Conservation (phyloP, 2,797 vertebrate genomes). For the Dendrocincla tyrannina region DNA sequence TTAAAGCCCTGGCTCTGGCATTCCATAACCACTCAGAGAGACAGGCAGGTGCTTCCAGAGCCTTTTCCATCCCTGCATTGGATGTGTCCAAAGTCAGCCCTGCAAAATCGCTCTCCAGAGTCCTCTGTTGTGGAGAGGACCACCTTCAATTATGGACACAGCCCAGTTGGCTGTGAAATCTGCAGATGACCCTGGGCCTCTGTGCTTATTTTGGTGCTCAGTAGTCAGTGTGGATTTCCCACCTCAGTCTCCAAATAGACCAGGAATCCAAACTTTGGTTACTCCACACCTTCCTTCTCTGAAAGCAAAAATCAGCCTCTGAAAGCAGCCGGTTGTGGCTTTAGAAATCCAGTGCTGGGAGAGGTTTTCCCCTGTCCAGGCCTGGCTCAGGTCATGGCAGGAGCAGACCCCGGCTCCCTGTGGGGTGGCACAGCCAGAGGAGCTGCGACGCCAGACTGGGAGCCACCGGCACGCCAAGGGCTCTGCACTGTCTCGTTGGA, state of each 20-base stretch:
- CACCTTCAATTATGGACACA: not conserved
- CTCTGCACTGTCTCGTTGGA: rapidly evolving
- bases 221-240: not conserved
- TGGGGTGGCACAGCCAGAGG: not conserved
- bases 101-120: not conserved
- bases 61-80: not conserved
- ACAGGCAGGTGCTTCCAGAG: not conserved
- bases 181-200: not conserved
- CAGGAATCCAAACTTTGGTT: not conserved
- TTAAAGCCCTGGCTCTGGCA: not conserved
- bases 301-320: not conserved
- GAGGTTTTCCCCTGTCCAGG: rapidly evolving
- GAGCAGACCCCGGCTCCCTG: not conserved
- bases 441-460: not conserved
- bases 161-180: not conserved
- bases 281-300: not conserved
- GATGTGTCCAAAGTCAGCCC: not conserved
- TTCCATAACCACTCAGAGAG: not conserved
- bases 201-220: not conserved
- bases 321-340: not conserved
- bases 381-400: not conserved
- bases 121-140: rapidly evolving
- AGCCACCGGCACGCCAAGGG: not conserved
- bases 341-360: not conserved
- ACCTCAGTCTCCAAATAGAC: not conserved